Evolutionary conservation across 1,140 invertebrate species (phyloP).

Genomic region (Callitettix versicolor): DNA sequence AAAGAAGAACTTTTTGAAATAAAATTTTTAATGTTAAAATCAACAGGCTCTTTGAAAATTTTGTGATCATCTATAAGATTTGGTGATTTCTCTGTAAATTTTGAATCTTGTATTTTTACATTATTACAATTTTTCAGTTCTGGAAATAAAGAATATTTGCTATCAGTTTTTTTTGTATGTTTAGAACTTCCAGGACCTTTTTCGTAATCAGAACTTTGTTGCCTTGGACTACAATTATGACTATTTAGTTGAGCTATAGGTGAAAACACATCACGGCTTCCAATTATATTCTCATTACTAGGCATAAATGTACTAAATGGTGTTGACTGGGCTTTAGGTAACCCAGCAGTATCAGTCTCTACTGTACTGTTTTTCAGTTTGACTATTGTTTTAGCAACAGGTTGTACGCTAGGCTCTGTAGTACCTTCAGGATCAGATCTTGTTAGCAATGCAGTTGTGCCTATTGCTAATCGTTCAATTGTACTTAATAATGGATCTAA

Average conservation of each 20-base stretch:
- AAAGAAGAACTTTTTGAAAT: not conserved
- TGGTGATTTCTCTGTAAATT: too few relatives aligned
- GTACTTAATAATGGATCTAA: conserved; percentile 35
- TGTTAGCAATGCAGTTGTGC: conserved; percentile 28
- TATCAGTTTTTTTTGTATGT: not conserved
- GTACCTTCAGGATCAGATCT: conserved; percentile 37
- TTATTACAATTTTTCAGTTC: not conserved
- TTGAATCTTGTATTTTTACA: too few relatives aligned
- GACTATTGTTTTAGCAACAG: not conserved
- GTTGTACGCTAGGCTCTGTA: conserved; percentile 24
- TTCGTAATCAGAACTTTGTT: too few relatives aligned
- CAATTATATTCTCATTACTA: not conserved
- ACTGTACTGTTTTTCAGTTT: not conserved
- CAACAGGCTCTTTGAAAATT: too few relatives aligned
- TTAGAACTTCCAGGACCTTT: too few relatives aligned
- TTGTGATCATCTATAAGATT: too few relatives aligned
- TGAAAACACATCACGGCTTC: conserved; percentile 1
- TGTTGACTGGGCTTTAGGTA: conserved; percentile 20
- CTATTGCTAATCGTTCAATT: conserved; percentile 42
- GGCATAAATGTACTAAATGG: conserved; percentile 10
- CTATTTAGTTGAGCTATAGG: not conserved
- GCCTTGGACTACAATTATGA: too few relatives aligned
- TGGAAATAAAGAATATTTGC: not conserved
- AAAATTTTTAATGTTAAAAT: not conserved
- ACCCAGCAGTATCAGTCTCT: not conserved